These are phyloP conservation scores for Drosophila grimshawi DNA, from an alignment of 1,140 invertebrate species.

Conservation along the genomic window DNA sequence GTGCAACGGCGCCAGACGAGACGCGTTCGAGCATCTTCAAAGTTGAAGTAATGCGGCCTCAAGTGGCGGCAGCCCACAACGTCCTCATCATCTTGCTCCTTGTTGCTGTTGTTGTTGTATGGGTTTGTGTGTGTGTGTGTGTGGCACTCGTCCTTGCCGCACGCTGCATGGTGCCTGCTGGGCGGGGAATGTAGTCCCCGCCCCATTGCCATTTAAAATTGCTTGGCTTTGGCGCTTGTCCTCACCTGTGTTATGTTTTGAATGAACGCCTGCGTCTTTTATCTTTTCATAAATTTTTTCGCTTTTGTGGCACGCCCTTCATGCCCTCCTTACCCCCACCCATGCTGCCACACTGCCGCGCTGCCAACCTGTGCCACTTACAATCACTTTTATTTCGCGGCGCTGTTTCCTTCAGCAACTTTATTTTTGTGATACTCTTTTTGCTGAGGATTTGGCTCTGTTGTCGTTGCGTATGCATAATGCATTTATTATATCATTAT, in stretches of 20 bases:
- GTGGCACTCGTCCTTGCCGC: conserved; percentile 27
- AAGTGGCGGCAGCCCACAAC: conserved; percentile 71
- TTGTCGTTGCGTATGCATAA: too few relatives aligned
- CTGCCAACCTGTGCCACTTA: conserved; percentile 64
- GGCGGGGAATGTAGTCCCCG: background rate
- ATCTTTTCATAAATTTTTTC: conserved; percentile 81
- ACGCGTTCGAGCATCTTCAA: conserved; percentile 75
- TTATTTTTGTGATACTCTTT: conserved; percentile 30
- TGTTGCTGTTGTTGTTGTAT: background rate
- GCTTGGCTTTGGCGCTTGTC: conserved; percentile 71
- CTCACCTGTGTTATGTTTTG: conserved; percentile 80
- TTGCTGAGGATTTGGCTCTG: too few relatives aligned
- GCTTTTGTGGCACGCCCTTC: conserved; percentile 55
- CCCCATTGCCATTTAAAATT: conserved; percentile 77
- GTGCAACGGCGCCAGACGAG: conserved; percentile 37
- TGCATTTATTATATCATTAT: too few relatives aligned
- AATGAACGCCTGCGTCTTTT: conserved; percentile 81
- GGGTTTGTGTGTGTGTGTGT: background rate
- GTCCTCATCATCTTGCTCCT: background rate
- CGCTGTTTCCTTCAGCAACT: conserved; percentile 59
- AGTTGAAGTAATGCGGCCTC: conserved; percentile 81
- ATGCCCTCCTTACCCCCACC: background rate
- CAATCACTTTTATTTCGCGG: conserved; percentile 78
- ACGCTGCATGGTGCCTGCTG: background rate
- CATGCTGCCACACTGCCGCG: background rate